phyloP scores from a whole-genome alignment of 2,113 vertebrate genomes.

The Rousettus leschenaultii region DNA sequence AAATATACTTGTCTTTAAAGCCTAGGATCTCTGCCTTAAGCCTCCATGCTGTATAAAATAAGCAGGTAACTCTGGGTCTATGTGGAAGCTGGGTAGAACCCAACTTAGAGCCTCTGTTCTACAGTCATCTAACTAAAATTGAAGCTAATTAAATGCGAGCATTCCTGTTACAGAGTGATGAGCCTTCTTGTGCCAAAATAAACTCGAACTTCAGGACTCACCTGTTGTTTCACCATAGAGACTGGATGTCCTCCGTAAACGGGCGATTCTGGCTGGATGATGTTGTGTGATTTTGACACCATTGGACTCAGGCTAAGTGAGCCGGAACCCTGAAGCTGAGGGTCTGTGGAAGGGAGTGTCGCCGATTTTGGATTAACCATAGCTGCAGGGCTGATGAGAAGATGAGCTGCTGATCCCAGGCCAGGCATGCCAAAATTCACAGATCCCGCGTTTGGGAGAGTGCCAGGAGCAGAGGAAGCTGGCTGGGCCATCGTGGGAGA shows the following conservation, averaged over 20 bases:
- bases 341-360: not conserved
- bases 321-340: conserved; percentile 57
- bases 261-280: conserved; percentile 77
- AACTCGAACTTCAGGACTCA: conserved; percentile 57
- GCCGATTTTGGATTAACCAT: conserved; percentile 74
- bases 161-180: fast-evolving
- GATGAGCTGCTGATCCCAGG: conserved; percentile 78
- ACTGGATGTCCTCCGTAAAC: conserved; percentile 65
- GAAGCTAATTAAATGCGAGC: not conserved
- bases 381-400: conserved; percentile 81
- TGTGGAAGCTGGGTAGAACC: not conserved
- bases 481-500: conserved; percentile 73
- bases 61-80: not conserved
- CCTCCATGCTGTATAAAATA: not conserved
- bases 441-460: conserved; percentile 68
- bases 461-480: conserved; percentile 49
- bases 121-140: not conserved
- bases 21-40: not conserved
- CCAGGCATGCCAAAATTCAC: conserved; percentile 83
- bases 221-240: conserved; percentile 82
- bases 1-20: not conserved
- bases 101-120: too few relatives aligned
- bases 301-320: conserved; percentile 76
- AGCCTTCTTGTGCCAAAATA: too few relatives aligned
- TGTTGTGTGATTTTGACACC: conserved; percentile 48